Conservation (phyloP, 2,797 vertebrate species). For the Cossypha niveicapilla region DNA sequence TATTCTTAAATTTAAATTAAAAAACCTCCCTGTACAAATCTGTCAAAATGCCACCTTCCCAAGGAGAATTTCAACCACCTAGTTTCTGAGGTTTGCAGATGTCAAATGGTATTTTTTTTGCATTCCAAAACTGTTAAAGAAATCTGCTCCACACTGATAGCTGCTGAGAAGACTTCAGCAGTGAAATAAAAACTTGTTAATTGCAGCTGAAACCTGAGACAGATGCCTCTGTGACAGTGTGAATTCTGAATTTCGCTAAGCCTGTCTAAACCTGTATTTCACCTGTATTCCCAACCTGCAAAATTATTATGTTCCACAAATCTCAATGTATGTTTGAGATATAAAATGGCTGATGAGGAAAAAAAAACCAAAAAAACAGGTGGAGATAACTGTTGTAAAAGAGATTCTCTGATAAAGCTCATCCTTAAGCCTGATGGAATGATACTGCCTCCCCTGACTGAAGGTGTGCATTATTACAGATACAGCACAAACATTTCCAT, state of each 20-base stretch:
- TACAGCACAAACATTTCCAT: fast-evolving
- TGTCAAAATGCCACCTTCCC: background rate
- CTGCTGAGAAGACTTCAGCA: background rate
- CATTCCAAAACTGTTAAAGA: background rate
- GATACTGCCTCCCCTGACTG: background rate
- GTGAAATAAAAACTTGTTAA: background rate
- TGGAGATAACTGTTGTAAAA: background rate
- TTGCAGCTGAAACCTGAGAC: background rate
- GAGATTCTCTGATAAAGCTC: background rate
- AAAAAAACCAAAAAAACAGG: fast-evolving
- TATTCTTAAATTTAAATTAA: background rate
- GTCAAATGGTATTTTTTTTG: background rate
- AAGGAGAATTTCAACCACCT: background rate
- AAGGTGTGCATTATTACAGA: background rate
- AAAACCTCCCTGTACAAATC: background rate
- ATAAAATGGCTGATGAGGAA: background rate
- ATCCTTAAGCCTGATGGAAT: background rate
- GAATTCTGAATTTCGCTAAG: background rate
- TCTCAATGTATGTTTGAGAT: background rate
- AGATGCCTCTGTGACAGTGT: background rate
- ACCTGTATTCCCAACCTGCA: background rate
- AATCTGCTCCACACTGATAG: background rate
- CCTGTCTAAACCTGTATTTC: background rate
- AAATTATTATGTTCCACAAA: background rate
- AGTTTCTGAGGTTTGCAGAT: background rate